Evolutionary conservation across 2,888 invertebrate species (phyloP), one percentile per base, ranked within the genome.

Genomic region (Scaptomyza polygonia): DNA sequence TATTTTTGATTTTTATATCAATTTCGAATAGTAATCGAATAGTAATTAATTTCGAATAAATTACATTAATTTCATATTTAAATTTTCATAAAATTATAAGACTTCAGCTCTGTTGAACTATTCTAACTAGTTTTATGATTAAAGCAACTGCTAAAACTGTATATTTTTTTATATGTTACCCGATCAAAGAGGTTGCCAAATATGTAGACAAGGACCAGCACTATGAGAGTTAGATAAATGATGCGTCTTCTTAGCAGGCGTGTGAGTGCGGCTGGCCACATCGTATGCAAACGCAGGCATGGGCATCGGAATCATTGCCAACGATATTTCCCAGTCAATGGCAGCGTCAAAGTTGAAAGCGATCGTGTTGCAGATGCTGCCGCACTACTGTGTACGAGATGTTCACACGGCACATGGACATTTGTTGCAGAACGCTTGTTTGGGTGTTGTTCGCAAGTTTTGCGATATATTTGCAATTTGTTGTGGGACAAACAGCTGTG

Each of bases 221-320:
- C 93, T 89, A 96, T 95, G 89, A 97, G 95, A 57, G 96, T 93
- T 52, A 95, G 96, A 81, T 96, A 93, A 69, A 97, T 95, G 68
- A 96, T 92, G 89, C 96, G 93, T 88, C 96, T 94, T 89, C 96
- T 93, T 85, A 96, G 93, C 87, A 96, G 95, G 89, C 96, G 94
- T 62, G 91, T 81, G 55, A 92, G 86, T 94, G 95, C 77, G 96
- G 97, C 91, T 82, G 91, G 91, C 91, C 91, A 90, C 90, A 90
- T 90, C 72, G 66, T 78, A 40, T 72, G 64, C 54, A 48, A 52
- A 27, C 71, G 27, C 56, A 21, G 44, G 9, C 72, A 76, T 53
- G 52, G 54, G 32, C 52, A 56, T 51, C 73, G 56, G 73, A 72
- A 73, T 73, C 66, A 55, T 73, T 73, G 65, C 72, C 72, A 54